Base-by-base conservation (phyloP, 2,113 vertebrate genomes). In the Prionailurus bengalensis region DNA sequence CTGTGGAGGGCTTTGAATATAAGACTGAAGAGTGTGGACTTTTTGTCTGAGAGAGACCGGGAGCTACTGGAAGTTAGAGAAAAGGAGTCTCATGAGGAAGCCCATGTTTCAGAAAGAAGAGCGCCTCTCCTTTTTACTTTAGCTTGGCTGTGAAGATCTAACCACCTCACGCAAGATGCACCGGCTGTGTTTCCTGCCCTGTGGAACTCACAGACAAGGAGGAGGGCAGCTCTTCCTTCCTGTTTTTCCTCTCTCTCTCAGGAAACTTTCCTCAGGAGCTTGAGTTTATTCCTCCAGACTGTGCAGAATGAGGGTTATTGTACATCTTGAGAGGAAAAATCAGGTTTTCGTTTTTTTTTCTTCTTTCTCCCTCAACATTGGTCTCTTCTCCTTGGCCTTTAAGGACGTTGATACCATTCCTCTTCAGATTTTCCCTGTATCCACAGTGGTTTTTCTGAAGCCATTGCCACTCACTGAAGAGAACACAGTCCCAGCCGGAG, bases 381-480 rank as follows among this genome's bases (percentile, higher is more conserved):
- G 61, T 86, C n/a, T 39, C 55, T 89, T 78, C 63, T 23, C 33
- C 12, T 71, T 21, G 36, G 33, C 16, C 25, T 58, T n/a, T 55
- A 45, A 92, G 53, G 78, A 91, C 65, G 81, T 93, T 4, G 53
- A 45, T 81, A 33, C 39, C 39, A 73, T 55, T 78, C 63, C 31
- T 66, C 51, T 90, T 83, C 74, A 39, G 61, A 84, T 84, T 93
- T 95, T 86, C 21, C 61, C 29, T 70, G 31, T 71, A 93, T 51
- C 78, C 74, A 42, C 36, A 36, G 2, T 51, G 88, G 68, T 53
- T 92, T 83, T 87, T 61, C 36, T 17, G 45, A 92, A 95, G 70
- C 45, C 63, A 19, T 86, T n/a, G 39, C 48, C 83, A 45, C 88
- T 85, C 33, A 33, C 51, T 8, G 70, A 70, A 88, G 23, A 94